Evolutionary conservation across 2,888 invertebrate genomes (phyloP), one percentile per base, ranked within the genome.

Genomic region (Cantharis flavilabris): DNA sequence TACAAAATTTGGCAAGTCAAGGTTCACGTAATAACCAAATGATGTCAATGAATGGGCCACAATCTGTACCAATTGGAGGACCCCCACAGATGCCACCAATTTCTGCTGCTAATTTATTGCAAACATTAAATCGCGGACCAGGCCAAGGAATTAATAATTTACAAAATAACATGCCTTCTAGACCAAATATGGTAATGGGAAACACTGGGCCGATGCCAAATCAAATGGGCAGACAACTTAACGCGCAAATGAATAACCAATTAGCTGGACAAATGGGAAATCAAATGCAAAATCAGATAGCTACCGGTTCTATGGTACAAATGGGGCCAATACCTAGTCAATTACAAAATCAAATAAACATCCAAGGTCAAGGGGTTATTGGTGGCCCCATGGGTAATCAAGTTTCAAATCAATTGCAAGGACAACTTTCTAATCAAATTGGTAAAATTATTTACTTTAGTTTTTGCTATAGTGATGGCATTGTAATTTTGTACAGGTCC

Each of bases 1-100:
- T 97, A 49, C 96, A 97, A 87, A 97, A 93, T 83, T 89, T 97
- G 77, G 96, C 97, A 3, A 94, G 95, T 76, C 96, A 96, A 86
- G 93, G 94, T 77, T 85, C 85, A 62, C 83, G 91, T 49, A 90
- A 91, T 81, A 89, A 89, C 70, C 91, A 92, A 82, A 91, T 93
- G 89, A 92, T 93, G 90, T 89, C 90, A 81, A 88, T 90, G 84
- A 89, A 89, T 77, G 85, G 92, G 88, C 82, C 91, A 83, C 85
- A 90, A 87, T 86, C 91, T 88, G 90, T 88, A 0, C 90, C 90
- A 1, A 91, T 91, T 87, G 90, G 88, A 2, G 88, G 90, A 0
- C 89, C 89, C 0, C 91, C 85, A 71, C 87, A 91, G 83, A 84
- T 84, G 81, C 82, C 83, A 7, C 88, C 89, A 49, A 90, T 90